Percentiles rank a stretch among this genome's conserved stretches.
These are phyloP conservation scores for Myioborus melanocephalus DNA, from an alignment of 2,797 vertebrate genomes.

Conservation along the genomic window DNA sequence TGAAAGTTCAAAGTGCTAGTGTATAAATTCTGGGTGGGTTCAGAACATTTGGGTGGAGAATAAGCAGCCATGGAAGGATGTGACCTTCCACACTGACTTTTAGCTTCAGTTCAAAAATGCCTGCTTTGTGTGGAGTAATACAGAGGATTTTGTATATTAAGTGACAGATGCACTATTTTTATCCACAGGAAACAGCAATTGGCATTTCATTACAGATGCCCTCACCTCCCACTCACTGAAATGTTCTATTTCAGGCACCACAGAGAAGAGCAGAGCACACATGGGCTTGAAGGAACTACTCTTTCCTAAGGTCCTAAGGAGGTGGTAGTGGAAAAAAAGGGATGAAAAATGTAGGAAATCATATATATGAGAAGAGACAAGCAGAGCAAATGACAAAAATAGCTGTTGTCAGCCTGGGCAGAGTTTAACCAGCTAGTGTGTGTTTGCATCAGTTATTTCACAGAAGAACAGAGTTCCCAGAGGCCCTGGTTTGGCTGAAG, in stretches of 20 bases:
- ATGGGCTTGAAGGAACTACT: background rate
- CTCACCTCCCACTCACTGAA: background rate
- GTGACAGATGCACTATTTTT: conserved; percentile 24
- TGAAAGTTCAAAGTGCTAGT: background rate
- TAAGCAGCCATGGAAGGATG: background rate
- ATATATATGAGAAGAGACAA: conserved; percentile 19
- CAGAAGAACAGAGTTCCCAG: background rate
- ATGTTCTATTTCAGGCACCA: conserved; percentile 19
- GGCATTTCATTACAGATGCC: background rate
- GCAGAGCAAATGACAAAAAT: conserved; percentile 12
- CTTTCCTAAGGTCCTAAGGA: background rate
- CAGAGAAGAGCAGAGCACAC: background rate
- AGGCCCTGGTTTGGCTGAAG: background rate
- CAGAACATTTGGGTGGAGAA: background rate
- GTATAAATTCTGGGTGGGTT: background rate
- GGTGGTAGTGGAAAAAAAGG: background rate
- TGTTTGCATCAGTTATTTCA: background rate
- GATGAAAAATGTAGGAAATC: background rate
- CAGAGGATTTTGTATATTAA: conserved; percentile 10
- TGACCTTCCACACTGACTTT: conserved; percentile 30
- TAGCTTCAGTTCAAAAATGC: background rate
- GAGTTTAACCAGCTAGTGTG: background rate
- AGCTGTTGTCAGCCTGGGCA: conserved; percentile 1
- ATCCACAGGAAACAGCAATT: background rate
- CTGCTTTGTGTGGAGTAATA: background rate